A percentile compares a stretch with the other conserved stretches of the same genome.
Evolutionary conservation across 2,888 invertebrate species (phyloP).

Genomic region (Drosophila stalkeri): DNA sequence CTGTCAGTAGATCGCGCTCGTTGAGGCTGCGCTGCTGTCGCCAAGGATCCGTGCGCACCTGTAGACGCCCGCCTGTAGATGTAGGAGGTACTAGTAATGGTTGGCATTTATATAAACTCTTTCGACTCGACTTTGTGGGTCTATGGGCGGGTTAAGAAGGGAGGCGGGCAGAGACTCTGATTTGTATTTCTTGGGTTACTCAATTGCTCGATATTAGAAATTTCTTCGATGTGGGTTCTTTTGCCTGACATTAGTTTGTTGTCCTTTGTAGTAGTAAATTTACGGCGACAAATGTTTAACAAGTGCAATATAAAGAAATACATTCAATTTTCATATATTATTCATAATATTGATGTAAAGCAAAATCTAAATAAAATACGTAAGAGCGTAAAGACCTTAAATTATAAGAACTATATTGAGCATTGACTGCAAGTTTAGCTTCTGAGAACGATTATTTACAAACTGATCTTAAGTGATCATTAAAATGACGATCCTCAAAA

Average conservation of each 20-base stretch:
- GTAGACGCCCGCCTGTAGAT: conserved; percentile 79
- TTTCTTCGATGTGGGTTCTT: conserved; percentile 50
- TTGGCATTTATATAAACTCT: conserved; percentile 42
- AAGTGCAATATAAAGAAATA: conserved; percentile 46
- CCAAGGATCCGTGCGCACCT: conserved; percentile 83
- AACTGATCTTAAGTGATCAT: neutral
- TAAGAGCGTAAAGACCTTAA: conserved; percentile 46
- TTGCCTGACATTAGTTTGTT: conserved; percentile 79
- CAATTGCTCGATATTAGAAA: conserved; percentile 35
- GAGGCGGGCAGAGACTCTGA: conserved; percentile 13
- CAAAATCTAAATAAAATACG: conserved; percentile 54
- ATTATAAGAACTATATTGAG: conserved; percentile 17
- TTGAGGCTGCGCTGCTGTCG: conserved; percentile 83
- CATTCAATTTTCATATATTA: conserved; percentile 18
- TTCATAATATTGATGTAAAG: conserved; percentile 20
- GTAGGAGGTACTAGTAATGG: conserved; percentile 65
- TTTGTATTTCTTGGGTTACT: conserved; percentile 21
- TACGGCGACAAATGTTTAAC: conserved; percentile 35
- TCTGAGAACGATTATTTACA: neutral
- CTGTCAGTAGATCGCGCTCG: conserved; percentile 82
- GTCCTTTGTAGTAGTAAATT: conserved; percentile 60
- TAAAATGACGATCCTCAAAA: neutral
- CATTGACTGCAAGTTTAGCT: neutral
- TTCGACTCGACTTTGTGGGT: conserved; percentile 21
- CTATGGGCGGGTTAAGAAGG: neutral